Evolutionary conservation across 2,888 invertebrate species (phyloP).

Genomic region (Bruchidius siliquastri): DNA sequence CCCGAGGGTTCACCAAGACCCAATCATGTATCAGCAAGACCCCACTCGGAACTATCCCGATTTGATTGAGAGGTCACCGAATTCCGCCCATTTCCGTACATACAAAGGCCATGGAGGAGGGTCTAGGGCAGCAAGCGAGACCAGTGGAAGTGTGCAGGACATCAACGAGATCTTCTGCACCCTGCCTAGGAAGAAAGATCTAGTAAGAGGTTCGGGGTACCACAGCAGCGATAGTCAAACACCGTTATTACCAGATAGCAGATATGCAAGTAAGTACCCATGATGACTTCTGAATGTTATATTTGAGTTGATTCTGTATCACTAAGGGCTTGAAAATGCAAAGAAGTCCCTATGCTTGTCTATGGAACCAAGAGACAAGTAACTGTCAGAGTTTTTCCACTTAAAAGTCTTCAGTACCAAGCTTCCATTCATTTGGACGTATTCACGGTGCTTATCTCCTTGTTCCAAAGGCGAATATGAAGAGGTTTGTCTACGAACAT

Average conservation of each 20-base stretch:
- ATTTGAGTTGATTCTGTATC: no score
- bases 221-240: slow-evolving; percentile 65
- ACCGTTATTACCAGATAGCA: slow-evolving; percentile 64
- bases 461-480: no score
- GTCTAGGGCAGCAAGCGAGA: slow-evolving; percentile 29
- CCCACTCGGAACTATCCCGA: slow-evolving; percentile 35
- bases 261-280: slow-evolving; percentile 48
- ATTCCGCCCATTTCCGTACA: neutral
- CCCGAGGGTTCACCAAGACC: neutral
- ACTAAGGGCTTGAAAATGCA: no score
- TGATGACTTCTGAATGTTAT: no score
- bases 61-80: slow-evolving; percentile 40
- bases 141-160: slow-evolving; percentile 43
- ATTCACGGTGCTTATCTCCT: no score
- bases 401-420: no score
- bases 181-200: slow-evolving; percentile 51
- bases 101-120: slow-evolving; percentile 8
- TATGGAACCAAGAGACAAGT: no score
- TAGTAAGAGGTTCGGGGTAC: slow-evolving; percentile 36
- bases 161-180: slow-evolving; percentile 57
- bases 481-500: no score
- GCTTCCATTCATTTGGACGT: no score
- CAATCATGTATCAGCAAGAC: neutral
- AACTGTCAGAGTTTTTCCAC: no score
- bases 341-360: no score